Evolutionary conservation across 2,113 vertebrate genomes (phyloP).

Genomic region (Prolemur simus): DNA sequence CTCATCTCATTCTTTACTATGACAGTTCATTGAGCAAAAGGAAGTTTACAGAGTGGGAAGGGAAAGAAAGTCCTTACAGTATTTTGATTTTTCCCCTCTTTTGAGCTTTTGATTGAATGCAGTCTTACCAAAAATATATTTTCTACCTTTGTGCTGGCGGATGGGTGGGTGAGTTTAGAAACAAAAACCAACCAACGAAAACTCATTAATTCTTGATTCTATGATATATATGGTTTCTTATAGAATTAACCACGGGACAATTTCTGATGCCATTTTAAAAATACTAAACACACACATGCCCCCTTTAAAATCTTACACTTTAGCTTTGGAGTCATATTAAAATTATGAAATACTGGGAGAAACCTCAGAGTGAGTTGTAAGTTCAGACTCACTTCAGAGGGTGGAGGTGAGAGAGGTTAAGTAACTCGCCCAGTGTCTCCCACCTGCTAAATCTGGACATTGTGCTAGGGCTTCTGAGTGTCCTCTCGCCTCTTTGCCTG

Average conservation of each 20-base stretch:
- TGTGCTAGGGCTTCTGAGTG: rapidly evolving
- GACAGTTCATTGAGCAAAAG: neutral
- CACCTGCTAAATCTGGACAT: rapidly evolving
- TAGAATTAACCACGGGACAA: neutral
- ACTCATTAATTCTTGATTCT: neutral
- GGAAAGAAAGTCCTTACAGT: neutral
- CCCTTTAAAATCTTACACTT: neutral
- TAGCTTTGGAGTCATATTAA: neutral
- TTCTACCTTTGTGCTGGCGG: neutral
- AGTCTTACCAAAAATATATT: neutral
- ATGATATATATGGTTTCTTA: neutral
- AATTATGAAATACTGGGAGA: neutral
- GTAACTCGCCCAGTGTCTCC: neutral
- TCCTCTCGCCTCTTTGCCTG: too few species aligned
- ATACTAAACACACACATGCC: neutral
- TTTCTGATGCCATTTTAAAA: neutral
- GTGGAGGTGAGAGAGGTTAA: neutral
- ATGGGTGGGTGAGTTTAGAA: neutral
- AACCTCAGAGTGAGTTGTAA: neutral
- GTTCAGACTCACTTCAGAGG: neutral
- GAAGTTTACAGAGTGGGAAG: neutral
- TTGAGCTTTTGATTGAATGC: neutral
- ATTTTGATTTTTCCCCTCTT: neutral
- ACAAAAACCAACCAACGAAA: neutral
- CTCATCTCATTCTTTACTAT: neutral